Conservation (phyloP, 2,888 invertebrate species). For the Melanophora roralis region DNA sequence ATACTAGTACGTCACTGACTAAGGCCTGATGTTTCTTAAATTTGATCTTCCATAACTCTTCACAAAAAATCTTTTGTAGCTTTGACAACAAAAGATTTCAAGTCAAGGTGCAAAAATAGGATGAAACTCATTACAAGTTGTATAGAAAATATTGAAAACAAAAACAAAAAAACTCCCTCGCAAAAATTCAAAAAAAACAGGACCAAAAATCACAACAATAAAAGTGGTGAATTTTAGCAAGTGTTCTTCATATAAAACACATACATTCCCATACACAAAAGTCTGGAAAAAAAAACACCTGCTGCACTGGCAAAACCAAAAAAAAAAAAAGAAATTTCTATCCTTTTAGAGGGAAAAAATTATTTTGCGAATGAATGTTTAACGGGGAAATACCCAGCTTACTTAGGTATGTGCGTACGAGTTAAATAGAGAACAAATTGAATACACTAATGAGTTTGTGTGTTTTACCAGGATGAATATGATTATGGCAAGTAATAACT, state of each 20-base stretch:
- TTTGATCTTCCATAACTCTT: neutral
- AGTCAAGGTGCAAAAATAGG: constrained; percentile 75
- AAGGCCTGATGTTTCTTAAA: constrained; percentile 26
- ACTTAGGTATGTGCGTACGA: too few species aligned
- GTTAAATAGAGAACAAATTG: too few species aligned
- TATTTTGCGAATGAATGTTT: constrained; percentile 45
- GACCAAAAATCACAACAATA: constrained; percentile 23
- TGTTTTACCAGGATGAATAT: constrained; percentile 18
- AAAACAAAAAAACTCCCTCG: constrained; percentile 45
- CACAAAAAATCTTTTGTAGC: constrained; percentile 28
- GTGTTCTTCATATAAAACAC: constrained; percentile 42
- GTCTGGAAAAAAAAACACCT: constrained; percentile 34
- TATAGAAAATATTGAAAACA: constrained; percentile 28
- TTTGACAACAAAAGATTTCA: constrained; percentile 44
- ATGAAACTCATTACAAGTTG: constrained; percentile 60
- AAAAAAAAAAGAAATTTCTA: neutral
- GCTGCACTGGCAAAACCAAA: constrained; percentile 1
- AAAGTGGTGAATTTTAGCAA: constrained; percentile 48
- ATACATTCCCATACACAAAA: neutral
- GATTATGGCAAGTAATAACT: constrained; percentile 35
- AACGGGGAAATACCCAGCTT: neutral
- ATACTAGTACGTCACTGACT: constrained; percentile 19
- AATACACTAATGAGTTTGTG: constrained; percentile 32
- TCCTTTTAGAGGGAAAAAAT: neutral
- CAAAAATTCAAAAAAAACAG: constrained; percentile 6